Evolutionary conservation across 2,113 vertebrate genomes (phyloP).

Genomic region (Pollachius pollachius): DNA sequence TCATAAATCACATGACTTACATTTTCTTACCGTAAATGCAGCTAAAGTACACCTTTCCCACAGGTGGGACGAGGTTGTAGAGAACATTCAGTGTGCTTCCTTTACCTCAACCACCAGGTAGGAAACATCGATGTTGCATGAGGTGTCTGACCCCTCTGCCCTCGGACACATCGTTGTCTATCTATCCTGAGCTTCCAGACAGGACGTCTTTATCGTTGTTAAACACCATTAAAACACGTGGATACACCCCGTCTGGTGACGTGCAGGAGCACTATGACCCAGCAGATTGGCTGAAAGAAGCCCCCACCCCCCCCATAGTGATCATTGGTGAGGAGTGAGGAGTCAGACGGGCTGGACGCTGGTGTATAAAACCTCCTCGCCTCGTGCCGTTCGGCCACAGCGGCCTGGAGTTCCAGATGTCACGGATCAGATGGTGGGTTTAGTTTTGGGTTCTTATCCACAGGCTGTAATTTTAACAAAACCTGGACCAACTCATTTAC

Average conservation of each 20-base stretch:
- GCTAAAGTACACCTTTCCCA: too few species aligned
- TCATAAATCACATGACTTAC: too few species aligned
- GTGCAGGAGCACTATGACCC: constrained; percentile 73
- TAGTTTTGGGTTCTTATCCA: constrained; percentile 11
- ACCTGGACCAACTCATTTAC: background rate
- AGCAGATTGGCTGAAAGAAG: constrained; percentile 44
- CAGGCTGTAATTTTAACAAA: constrained; percentile 16
- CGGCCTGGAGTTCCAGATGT: constrained; percentile 31
- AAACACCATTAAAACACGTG: too few species aligned
- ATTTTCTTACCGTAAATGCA: too few species aligned
- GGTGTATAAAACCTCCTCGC: constrained; percentile 61
- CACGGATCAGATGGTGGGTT: background rate
- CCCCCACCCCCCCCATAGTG: constrained; percentile 24
- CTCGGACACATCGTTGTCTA: too few species aligned
- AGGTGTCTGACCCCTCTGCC: too few species aligned
- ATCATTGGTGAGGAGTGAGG: constrained; percentile 66
- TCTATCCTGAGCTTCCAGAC: too few species aligned
- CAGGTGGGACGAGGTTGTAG: too few species aligned
- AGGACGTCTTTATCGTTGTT: too few species aligned
- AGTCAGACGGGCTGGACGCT: constrained; percentile 22
- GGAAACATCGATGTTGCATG: too few species aligned
- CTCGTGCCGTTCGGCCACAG: constrained; percentile 52
- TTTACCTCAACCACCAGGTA: too few species aligned
- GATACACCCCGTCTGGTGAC: background rate
- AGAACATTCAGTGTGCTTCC: too few species aligned